Conservation (phyloP, 2,797 vertebrate species). For the Synanceia verrucosa region DNA sequence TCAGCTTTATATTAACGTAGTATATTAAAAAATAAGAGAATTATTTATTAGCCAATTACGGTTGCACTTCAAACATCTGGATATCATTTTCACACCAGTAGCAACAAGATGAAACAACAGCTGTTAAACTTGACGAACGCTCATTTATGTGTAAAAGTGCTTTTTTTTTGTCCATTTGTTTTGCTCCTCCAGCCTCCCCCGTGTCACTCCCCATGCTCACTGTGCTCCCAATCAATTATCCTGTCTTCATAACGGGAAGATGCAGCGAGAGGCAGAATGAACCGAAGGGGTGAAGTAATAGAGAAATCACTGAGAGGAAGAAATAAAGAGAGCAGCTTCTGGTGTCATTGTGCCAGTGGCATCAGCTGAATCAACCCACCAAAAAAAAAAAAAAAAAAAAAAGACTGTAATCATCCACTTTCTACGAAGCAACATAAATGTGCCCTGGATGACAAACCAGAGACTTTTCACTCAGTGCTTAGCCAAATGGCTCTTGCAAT, state of each 20-base stretch:
- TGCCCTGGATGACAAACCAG: background rate
- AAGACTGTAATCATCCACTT: background rate
- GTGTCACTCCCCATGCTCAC: background rate
- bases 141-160: background rate
- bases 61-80: background rate
- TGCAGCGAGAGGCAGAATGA: background rate
- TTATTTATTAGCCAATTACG: background rate
- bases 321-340: background rate
- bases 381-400: background rate
- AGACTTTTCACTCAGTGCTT: background rate
- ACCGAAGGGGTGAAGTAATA: background rate
- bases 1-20: background rate
- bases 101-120: background rate
- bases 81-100: too few relatives aligned
- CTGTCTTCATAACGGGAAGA: constrained; percentile 14
- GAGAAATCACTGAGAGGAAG: background rate
- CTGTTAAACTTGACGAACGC: background rate
- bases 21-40: constrained; percentile 9
- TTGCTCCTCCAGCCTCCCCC: background rate
- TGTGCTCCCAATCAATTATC: constrained; percentile 24
- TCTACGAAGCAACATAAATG: background rate
- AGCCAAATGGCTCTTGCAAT: background rate
- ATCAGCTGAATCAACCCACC: background rate
- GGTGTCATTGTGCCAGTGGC: background rate
- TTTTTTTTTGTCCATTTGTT: constrained; percentile 38